Percentiles rank a stretch among this genome's conserved stretches.
These are phyloP conservation scores for Formicarius rufipectus DNA, from an alignment of 2,113 vertebrate genomes.

Conservation along the genomic window DNA sequence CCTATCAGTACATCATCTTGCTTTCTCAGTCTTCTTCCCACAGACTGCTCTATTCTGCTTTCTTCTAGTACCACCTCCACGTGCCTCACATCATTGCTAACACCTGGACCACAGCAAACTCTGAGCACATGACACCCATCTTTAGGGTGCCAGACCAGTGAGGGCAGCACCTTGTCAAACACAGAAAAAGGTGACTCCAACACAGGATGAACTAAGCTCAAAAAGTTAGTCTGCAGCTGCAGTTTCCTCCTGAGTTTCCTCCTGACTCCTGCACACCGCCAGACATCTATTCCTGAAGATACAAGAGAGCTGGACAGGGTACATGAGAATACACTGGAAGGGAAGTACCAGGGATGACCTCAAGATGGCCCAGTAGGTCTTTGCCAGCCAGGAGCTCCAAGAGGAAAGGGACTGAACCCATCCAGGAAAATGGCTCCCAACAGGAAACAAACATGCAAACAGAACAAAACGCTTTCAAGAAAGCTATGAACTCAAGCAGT, in stretches of 20 bases:
- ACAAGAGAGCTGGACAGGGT: background rate
- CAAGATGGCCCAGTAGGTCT: conserved; percentile 67
- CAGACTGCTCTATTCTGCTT: background rate
- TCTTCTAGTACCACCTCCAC: background rate
- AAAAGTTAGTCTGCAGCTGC: background rate
- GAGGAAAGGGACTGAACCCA: conserved; percentile 20
- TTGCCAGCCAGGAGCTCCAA: conserved; percentile 40
- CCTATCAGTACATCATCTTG: accelerated
- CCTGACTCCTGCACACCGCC: background rate
- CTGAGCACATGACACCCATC: accelerated
- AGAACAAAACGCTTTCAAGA: conserved; percentile 34
- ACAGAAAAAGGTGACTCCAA: background rate
- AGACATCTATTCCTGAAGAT: background rate
- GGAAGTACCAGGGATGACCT: conserved; percentile 66
- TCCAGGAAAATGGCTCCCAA: conserved; percentile 57
- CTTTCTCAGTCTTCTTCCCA: background rate
- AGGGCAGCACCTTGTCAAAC: background rate
- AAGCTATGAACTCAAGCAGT: background rate
- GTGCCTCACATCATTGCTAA: background rate
- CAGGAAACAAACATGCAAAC: conserved; percentile 10
- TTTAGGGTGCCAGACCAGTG: background rate
- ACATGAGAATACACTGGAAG: background rate
- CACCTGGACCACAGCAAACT: background rate
- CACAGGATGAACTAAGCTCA: background rate
- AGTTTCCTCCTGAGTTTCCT: background rate